phyloP scores from a whole-genome alignment of 1,140 invertebrate genomes.

The Drosophila ohnishii region DNA sequence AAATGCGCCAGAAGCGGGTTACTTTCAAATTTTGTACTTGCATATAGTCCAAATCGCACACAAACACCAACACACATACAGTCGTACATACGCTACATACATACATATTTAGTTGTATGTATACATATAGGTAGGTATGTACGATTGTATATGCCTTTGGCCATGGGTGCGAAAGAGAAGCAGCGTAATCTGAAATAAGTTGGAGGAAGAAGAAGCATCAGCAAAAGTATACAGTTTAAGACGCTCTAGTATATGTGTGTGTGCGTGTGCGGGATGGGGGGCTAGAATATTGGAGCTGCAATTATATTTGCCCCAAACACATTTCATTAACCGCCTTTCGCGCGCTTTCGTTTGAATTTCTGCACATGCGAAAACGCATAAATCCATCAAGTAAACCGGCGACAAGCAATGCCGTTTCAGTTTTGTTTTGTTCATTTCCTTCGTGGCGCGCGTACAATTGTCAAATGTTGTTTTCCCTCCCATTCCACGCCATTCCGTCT shows the following conservation, averaged over 20 bases:
- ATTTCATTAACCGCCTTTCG: constrained; percentile 34
- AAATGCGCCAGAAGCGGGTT: constrained; percentile 76
- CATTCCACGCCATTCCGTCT: constrained; percentile 48
- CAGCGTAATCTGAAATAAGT: constrained; percentile 79
- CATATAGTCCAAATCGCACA: constrained; percentile 75
- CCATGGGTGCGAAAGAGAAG: constrained; percentile 65
- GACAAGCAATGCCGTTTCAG: constrained; percentile 77
- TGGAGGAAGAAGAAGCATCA: constrained; percentile 76
- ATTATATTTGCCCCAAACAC: constrained; percentile 25
- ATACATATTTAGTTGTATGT: constrained; percentile 53
- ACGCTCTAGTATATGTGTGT: constrained; percentile 41
- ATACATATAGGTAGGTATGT: constrained; percentile 47
- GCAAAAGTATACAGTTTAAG: constrained; percentile 80
- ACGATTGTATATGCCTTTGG: constrained; percentile 44
- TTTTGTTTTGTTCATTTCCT: constrained; percentile 82
- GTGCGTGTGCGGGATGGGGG: constrained; percentile 23
- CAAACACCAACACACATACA: constrained; percentile 25
- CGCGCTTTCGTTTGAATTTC: constrained; percentile 60
- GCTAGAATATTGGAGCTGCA: constrained; percentile 50
- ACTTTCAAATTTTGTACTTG: constrained; percentile 78
- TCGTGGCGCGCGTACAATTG: constrained; percentile 80
- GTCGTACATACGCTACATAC: constrained; percentile 36
- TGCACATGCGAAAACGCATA: constrained; percentile 53
- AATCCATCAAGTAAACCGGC: constrained; percentile 74
- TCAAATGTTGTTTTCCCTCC: constrained; percentile 78